These are phyloP conservation scores for Mastomys natalensis DNA, from an alignment of 2,113 vertebrate species.

Conservation along the genomic window DNA sequence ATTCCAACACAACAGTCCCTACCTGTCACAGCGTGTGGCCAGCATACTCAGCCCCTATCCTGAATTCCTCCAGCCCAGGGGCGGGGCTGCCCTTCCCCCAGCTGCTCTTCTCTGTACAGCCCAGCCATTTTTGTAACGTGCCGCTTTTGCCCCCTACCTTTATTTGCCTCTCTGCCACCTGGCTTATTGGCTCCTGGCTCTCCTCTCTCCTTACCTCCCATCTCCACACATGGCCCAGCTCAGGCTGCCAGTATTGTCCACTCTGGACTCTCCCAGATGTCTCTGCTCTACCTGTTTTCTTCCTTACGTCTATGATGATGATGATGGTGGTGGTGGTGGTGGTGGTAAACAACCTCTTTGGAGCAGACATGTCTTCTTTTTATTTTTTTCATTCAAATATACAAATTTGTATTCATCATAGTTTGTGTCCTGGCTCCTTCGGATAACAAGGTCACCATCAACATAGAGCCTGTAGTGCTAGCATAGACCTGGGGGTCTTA, in stretches of 20 bases:
- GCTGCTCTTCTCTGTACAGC: background rate
- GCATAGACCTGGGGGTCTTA: background rate
- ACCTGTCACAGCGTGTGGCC: background rate
- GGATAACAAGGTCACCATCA: background rate
- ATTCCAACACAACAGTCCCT: background rate
- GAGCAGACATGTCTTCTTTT: background rate
- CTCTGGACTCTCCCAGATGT: background rate
- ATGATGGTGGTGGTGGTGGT: no score
- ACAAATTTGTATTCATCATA: background rate
- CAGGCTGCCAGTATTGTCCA: background rate
- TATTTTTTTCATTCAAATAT: background rate
- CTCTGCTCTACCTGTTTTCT: background rate
- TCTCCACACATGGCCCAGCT: background rate
- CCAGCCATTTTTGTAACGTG: no score
- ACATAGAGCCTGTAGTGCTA: background rate
- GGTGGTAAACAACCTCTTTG: background rate
- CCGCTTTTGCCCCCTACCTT: fast-evolving
- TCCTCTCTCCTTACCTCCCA: background rate
- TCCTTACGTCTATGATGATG: no score
- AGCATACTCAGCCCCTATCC: background rate
- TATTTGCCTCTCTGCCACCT: background rate
- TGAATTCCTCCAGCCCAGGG: background rate
- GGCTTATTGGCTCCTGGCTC: background rate
- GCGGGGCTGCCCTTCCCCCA: background rate
- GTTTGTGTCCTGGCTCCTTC: slow-evolving; percentile 41